Percentiles rank a stretch among this genome's conserved stretches.
phyloP scores from a whole-genome alignment of 2,113 vertebrate genomes.

The Coreoperca whiteheadi region DNA sequence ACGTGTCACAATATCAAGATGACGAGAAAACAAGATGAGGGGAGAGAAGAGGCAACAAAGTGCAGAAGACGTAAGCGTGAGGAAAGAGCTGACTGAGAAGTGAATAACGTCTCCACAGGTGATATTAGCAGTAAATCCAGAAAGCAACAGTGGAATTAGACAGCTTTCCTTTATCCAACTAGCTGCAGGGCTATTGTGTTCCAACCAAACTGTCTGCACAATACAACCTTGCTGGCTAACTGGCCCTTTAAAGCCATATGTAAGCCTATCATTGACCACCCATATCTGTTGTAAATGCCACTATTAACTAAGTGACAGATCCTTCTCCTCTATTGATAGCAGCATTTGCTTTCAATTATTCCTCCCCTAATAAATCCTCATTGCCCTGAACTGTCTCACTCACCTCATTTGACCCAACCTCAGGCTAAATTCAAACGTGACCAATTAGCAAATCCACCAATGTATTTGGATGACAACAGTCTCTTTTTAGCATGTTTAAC shows the following conservation, averaged over 20 bases:
- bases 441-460: not conserved
- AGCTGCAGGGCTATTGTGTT: slow-evolving; percentile 18
- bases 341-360: not conserved
- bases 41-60: not conserved
- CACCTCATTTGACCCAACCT: not conserved
- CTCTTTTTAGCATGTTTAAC: not conserved
- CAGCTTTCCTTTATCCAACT: not conserved
- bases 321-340: not conserved
- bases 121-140: not conserved
- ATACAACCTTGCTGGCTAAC: slow-evolving; percentile 35
- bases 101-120: not conserved
- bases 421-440: not conserved
- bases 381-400: not conserved
- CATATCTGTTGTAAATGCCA: slow-evolving; percentile 36
- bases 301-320: slow-evolving; percentile 26
- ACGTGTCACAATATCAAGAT: not conserved
- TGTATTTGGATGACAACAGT: not conserved
- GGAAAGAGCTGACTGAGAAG: not conserved
- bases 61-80: not conserved
- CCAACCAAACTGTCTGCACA: slow-evolving; percentile 53
- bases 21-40: not conserved
- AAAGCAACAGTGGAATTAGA: slow-evolving; percentile 10
- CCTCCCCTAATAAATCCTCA: not conserved
- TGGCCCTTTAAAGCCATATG: slow-evolving; percentile 33
- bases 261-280: not conserved